phyloP scores from a whole-genome alignment of 2,113 vertebrate genomes.

The Tupaia tana region DNA sequence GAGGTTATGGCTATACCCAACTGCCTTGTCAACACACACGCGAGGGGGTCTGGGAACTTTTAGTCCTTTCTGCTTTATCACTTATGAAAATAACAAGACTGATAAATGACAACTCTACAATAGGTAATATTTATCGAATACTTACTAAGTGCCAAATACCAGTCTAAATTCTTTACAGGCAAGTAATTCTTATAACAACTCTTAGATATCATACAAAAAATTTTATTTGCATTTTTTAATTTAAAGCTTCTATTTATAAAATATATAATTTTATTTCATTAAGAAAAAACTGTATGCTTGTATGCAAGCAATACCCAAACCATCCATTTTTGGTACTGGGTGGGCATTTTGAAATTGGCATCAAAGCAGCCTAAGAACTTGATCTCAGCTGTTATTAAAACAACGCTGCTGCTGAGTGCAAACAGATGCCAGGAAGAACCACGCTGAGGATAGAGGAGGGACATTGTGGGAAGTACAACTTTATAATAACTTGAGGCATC shows the following conservation, averaged over 20 bases:
- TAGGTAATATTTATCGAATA: too few relatives aligned
- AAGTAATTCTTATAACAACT: too few relatives aligned
- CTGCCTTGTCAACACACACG: neutral
- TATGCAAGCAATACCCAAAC: neutral
- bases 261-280: neutral
- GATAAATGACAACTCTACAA: too few relatives aligned
- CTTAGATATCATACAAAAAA: neutral
- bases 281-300: neutral
- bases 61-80: too few relatives aligned
- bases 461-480: conserved; percentile 36
- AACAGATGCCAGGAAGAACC: neutral
- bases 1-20: neutral
- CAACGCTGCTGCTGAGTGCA: neutral
- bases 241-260: neutral
- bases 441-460: neutral
- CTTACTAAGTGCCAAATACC: too few relatives aligned
- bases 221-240: neutral
- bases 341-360: conserved; percentile 24
- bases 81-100: too few relatives aligned
- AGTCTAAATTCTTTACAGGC: too few relatives aligned
- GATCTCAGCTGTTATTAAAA: conserved; percentile 25
- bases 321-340: neutral
- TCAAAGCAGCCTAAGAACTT: conserved; percentile 7
- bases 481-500: conserved; percentile 58
- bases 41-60: too few relatives aligned